Percentiles rank a stretch among this genome's conserved stretches.
Evolutionary conservation across 1,140 invertebrate genomes (phyloP).

Genomic region (Drosophila tristis): DNA sequence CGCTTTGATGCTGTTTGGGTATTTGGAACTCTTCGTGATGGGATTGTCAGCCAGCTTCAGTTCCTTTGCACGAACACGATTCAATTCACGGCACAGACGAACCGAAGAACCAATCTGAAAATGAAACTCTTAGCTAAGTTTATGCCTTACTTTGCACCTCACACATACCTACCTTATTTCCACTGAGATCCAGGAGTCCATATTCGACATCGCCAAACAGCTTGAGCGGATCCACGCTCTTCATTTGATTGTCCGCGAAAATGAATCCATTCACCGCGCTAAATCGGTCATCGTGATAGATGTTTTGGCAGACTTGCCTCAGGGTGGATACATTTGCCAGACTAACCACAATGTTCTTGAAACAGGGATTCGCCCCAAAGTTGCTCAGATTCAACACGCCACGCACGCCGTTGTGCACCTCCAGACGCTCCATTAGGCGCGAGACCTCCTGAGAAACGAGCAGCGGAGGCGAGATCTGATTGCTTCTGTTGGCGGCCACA

Average conservation of each 20-base stretch:
- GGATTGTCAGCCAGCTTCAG: constrained; percentile 64
- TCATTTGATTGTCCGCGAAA: constrained; percentile 49
- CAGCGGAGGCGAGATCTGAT: constrained; percentile 47
- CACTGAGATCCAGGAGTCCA: constrained; percentile 44
- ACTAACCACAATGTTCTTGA: constrained; percentile 51
- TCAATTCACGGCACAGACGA: constrained; percentile 46
- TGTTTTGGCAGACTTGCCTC: constrained; percentile 43
- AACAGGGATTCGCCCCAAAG: constrained; percentile 30
- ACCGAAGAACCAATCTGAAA: constrained; percentile 44
- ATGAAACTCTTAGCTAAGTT: background rate
- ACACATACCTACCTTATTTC: constrained; percentile 47
- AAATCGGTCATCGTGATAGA: constrained; percentile 42
- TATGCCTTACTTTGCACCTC: background rate
- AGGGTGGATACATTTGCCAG: constrained; percentile 41
- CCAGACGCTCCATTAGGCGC: constrained; percentile 31
- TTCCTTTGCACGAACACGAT: constrained; percentile 56
- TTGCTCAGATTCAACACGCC: constrained; percentile 45
- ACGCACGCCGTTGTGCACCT: constrained; percentile 28
- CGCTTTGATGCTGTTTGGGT: constrained; percentile 56
- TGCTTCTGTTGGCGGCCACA: constrained; percentile 32
- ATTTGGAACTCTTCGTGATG: constrained; percentile 39
- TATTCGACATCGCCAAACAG: constrained; percentile 54
- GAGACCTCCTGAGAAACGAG: constrained; percentile 40
- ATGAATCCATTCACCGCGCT: constrained; percentile 48
- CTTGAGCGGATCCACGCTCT: constrained; percentile 30